phyloP scores from a whole-genome alignment of 2,888 invertebrate genomes.

The Phasia obesa region DNA sequence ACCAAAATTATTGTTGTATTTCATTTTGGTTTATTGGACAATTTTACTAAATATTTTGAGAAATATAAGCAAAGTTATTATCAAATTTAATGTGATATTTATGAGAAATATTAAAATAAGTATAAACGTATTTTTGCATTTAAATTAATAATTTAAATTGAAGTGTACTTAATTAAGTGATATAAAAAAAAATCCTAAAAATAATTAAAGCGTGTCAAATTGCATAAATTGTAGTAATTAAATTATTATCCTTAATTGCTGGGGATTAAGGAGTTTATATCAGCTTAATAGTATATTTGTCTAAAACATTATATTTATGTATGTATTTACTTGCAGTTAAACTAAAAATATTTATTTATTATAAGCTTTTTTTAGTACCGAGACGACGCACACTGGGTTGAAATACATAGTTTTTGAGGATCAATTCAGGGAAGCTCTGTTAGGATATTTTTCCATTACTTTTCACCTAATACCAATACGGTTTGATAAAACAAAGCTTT shows the following conservation, averaged over 20 bases:
- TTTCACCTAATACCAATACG: too few species aligned
- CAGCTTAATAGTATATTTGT: neutral
- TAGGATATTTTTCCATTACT: too few species aligned
- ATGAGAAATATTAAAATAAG: neutral
- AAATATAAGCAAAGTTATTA: too few species aligned
- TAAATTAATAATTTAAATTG: neutral
- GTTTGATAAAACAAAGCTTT: too few species aligned
- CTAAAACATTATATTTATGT: neutral
- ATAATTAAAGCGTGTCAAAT: neutral
- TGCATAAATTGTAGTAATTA: constrained; percentile 1
- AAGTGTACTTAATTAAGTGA: constrained; percentile 25
- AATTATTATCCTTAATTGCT: neutral
- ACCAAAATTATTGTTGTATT: constrained; percentile 39
- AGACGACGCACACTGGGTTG: too few species aligned
- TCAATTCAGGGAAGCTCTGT: too few species aligned
- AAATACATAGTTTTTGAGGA: too few species aligned
- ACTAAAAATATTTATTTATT: too few species aligned
- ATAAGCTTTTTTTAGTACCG: too few species aligned
- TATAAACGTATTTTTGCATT: neutral
- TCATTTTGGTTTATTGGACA: constrained; percentile 7
- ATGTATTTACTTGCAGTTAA: too few species aligned
- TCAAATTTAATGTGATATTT: too few species aligned
- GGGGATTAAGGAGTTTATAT: neutral
- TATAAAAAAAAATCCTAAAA: neutral
- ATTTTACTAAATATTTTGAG: too few species aligned